Conservation (phyloP, 2,888 invertebrate species). For the Gastrophysa polygoni region DNA sequence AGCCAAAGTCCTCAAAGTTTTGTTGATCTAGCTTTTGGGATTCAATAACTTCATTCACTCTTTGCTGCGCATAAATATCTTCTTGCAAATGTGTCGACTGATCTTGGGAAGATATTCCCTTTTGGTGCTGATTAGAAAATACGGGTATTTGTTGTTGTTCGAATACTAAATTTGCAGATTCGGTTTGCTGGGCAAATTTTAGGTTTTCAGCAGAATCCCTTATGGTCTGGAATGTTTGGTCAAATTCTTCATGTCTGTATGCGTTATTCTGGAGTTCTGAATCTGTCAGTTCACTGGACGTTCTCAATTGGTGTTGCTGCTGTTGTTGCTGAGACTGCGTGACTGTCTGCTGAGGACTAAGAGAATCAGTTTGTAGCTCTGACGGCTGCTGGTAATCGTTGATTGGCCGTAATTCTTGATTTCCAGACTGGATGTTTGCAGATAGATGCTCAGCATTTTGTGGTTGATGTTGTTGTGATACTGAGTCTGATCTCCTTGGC, state of each 20-base stretch:
- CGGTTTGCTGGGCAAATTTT: conserved; percentile 12
- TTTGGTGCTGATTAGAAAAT: conserved; percentile 8
- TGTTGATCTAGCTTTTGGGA: not conserved
- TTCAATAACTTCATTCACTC: not conserved
- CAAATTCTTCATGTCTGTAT: not conserved
- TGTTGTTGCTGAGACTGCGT: conserved; percentile 9
- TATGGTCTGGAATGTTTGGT: not conserved
- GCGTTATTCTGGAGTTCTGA: not conserved
- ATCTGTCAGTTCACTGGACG: not conserved
- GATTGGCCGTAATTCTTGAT: not conserved
- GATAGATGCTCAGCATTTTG: not conserved
- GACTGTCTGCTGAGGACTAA: not conserved
- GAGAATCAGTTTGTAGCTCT: not conserved
- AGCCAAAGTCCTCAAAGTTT: conserved; percentile 49
- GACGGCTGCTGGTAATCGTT: not conserved
- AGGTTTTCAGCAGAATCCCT: conserved; percentile 15
- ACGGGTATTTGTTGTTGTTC: conserved; percentile 22
- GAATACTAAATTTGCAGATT: not conserved
- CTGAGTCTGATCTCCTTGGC: not conserved
- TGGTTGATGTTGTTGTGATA: not conserved
- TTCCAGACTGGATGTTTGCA: not conserved
- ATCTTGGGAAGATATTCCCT: not conserved
- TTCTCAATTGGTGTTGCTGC: too few relatives aligned
- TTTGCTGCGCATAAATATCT: conserved; percentile 6
- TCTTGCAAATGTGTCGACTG: not conserved